Base-by-base conservation (phyloP, 2,888 invertebrate species). In the Agrypnus murinus region DNA sequence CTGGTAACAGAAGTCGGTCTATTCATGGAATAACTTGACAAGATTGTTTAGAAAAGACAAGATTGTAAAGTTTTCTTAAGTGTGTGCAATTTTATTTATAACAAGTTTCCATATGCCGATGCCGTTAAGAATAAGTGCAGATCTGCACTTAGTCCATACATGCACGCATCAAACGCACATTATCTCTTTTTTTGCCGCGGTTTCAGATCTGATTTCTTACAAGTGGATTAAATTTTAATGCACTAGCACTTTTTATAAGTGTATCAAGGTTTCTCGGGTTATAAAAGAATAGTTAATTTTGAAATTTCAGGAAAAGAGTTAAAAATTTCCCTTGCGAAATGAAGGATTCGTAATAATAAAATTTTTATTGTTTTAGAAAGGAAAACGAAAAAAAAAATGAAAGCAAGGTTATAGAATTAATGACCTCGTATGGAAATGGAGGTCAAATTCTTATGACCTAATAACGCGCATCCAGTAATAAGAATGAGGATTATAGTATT, bases 401-500 rank as follows among this genome's bases (percentile, higher is more conserved):
- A 53, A 53, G 53, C 53, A 53, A 53, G 53, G 53, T 36, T 53
- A n/a, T n/a, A 36, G 14, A 53, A 53, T 53, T 53, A 36, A 48
- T 15, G 34, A 17, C 53, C 53, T 53, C 15, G 53, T 53, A 53
- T 34, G 53, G 53, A 14, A 53, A 53, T 34, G 53, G 53, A 53
- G 12, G 53, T 15, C 25, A 48, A 48, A 48, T 48, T 25, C 1
- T 9, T 19, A 14, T 25, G 48, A 48, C 48, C 48, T 19, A 48
- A 48, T 48, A 48, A 48, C 48, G 19, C 48, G 19, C 48, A 48
- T 48, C 48, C 48, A 48, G 3, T 25, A 5, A 5, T 25, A 5
- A 25, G 25, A 5, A 25, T 25, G 25, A 25, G 25, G 25, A 25
- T 25, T 25, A 25, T 25, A 25, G 25, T 5, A 25, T n/a, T n/a